Conservation (phyloP, 2,888 invertebrate species). For the Dorcus parallelipipedus region DNA sequence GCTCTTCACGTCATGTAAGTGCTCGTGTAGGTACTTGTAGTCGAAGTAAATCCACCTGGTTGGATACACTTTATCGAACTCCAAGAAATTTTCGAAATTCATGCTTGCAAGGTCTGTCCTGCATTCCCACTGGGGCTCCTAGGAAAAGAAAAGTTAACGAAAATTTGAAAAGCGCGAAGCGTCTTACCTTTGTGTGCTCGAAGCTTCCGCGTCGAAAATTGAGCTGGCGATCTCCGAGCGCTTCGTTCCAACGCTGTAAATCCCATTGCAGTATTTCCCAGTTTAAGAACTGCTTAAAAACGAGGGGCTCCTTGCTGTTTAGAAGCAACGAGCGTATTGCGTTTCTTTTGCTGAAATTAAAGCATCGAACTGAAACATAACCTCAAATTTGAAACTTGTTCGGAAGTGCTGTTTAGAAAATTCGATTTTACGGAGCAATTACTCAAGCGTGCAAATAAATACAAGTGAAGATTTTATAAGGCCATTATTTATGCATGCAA, state of each 20-base stretch:
- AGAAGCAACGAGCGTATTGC: conserved; percentile 7
- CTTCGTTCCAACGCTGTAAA: conserved; percentile 57
- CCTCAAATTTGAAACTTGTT: too few species aligned
- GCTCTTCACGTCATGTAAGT: conserved; percentile 59
- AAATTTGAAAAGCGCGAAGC: neutral
- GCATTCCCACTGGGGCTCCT: conserved; percentile 77
- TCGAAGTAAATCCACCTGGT: conserved; percentile 78
- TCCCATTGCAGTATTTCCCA: conserved; percentile 62
- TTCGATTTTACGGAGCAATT: too few species aligned
- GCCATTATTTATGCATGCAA: too few species aligned
- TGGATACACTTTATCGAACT: conserved; percentile 39
- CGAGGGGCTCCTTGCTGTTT: conserved; percentile 48
- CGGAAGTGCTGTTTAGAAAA: too few species aligned
- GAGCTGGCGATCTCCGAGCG: conserved; percentile 56
- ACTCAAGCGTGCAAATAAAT: too few species aligned
- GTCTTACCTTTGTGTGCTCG: conserved; percentile 40
- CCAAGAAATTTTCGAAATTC: conserved; percentile 63
- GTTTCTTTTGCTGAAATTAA: too few species aligned
- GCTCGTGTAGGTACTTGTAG: conserved; percentile 74
- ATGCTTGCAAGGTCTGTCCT: conserved; percentile 58
- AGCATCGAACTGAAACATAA: too few species aligned
- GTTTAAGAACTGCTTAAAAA: conserved; percentile 54
- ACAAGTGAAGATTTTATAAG: too few species aligned
- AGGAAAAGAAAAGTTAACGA: conserved; percentile 18
- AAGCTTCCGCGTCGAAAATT: conserved; percentile 56